A percentile compares a stretch with the other conserved stretches of the same genome.
These are phyloP conservation scores for Stenoptilia bipunctidactyla DNA, from an alignment of 2,888 invertebrate species.

Conservation along the genomic window DNA sequence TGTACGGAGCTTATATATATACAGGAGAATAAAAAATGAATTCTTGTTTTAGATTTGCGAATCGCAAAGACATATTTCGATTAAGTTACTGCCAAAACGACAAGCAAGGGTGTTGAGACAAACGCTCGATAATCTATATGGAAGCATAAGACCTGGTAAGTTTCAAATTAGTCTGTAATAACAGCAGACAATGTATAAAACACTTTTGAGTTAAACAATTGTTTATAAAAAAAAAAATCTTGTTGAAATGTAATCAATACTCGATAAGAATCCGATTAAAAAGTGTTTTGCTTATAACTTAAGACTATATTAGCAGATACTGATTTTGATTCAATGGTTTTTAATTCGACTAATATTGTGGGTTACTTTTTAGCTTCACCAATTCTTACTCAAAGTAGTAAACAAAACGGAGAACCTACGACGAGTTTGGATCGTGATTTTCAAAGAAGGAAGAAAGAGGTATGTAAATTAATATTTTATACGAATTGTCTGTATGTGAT, in stretches of 20 bases:
- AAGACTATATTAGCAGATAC: no score
- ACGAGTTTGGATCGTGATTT: constrained; percentile 87
- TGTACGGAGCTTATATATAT: no score
- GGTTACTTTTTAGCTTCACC: constrained; percentile 42
- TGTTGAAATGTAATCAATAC: no score
- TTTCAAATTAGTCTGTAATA: no score
- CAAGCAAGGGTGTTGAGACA: constrained; percentile 85
- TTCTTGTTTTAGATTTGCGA: constrained; percentile 79
- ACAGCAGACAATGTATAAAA: no score
- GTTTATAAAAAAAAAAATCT: no score
- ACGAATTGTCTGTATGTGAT: no score
- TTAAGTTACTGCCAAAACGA: constrained; percentile 88
- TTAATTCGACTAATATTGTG: neutral
- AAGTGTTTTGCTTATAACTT: no score
- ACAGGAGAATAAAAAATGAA: no score
- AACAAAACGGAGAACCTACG: constrained; percentile 69
- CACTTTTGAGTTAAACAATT: no score
- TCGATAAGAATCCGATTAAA: no score
- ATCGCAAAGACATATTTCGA: constrained; percentile 83
- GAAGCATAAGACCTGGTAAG: constrained; percentile 64
- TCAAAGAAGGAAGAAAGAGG: constrained; percentile 84
- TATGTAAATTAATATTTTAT: no score
- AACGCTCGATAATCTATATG: constrained; percentile 83
- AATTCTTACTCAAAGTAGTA: constrained; percentile 34
- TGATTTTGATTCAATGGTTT: neutral